A percentile compares a stretch with the other conserved stretches of the same genome.
phyloP scores from a whole-genome alignment of 2,113 vertebrate genomes.

The Osmerus eperlanus region DNA sequence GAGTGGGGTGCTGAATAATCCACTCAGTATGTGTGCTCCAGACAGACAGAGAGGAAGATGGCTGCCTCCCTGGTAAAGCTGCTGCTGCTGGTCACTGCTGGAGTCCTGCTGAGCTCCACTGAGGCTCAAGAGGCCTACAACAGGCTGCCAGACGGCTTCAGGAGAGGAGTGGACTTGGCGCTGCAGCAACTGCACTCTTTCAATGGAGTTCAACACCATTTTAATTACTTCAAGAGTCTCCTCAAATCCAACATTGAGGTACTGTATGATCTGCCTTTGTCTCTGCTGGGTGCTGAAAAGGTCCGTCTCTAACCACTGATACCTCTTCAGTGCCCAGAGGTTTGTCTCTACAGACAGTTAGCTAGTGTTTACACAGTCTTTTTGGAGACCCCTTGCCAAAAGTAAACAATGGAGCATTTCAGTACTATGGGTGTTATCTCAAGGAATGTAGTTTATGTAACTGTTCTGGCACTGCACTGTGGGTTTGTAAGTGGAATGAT shows the following conservation, averaged over 20 bases:
- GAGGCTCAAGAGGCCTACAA: slow-evolving; percentile 40
- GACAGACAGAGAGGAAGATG: not conserved
- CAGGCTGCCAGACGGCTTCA: slow-evolving; percentile 50
- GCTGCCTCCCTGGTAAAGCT: not conserved
- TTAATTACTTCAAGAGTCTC: slow-evolving; percentile 59
- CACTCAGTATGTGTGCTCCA: not conserved
- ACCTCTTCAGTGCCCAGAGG: not conserved
- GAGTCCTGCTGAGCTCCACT: slow-evolving; percentile 21
- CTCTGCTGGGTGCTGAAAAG: not conserved
- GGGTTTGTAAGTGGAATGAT: not conserved
- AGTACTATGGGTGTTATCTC: not conserved
- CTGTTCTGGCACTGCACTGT: not conserved
- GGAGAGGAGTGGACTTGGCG: slow-evolving; percentile 64
- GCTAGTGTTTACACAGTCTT: too few relatives aligned
- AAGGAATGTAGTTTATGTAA: too few relatives aligned
- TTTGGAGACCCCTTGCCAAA: too few relatives aligned
- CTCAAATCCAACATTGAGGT: slow-evolving; percentile 53
- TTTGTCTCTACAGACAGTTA: not conserved
- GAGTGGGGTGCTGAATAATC: not conserved
- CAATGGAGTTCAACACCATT: slow-evolving; percentile 52
- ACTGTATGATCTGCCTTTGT: slow-evolving; percentile 4
- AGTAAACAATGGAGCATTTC: too few relatives aligned
- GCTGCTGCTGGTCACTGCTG: slow-evolving; percentile 35
- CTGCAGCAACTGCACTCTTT: slow-evolving; percentile 53
- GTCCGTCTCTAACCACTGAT: too few relatives aligned